Percentiles rank a stretch among this genome's conserved stretches.
Evolutionary conservation across 2,888 invertebrate genomes (phyloP).

Genomic region (Rhodophaea formosa): DNA sequence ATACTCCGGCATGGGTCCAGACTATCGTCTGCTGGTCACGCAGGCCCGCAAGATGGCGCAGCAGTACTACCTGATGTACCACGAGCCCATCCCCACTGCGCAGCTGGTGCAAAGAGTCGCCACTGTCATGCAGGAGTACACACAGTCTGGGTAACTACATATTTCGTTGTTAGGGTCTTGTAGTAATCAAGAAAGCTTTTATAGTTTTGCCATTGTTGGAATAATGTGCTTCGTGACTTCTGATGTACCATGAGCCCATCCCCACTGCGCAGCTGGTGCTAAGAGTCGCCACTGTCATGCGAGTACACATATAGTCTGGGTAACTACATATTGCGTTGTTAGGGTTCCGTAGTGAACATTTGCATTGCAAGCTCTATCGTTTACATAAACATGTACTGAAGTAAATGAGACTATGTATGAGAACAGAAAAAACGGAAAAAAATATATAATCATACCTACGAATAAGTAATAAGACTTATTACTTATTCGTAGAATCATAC

Average conservation of each 20-base stretch:
- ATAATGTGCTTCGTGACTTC: no score
- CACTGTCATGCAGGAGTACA: constrained; percentile 99
- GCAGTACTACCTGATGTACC: constrained; percentile 94
- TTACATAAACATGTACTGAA: no score
- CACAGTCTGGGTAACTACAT: constrained; percentile 92
- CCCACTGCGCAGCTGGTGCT: constrained; percentile 98
- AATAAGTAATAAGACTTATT: no score
- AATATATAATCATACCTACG: no score
- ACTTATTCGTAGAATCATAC: no score
- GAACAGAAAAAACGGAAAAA: no score
- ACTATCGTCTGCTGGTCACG: constrained; percentile 92
- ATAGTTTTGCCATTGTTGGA: no score
- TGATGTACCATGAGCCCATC: constrained; percentile 96
- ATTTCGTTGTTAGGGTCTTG: background rate
- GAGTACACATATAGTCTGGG: constrained; percentile 99
- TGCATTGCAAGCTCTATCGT: no score
- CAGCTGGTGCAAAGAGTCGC: constrained; percentile 98
- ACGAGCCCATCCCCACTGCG: constrained; percentile 97
- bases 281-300: constrained; percentile 98
- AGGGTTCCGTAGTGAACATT: no score
- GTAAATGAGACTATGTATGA: no score
- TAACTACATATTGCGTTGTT: constrained; percentile 47
- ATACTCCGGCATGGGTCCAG: constrained; percentile 97
- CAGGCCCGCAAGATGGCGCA: constrained; percentile 97
- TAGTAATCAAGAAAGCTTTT: no score